Conservation (phyloP, 1,140 invertebrate genomes). For the Coboldia fuscipes region DNA sequence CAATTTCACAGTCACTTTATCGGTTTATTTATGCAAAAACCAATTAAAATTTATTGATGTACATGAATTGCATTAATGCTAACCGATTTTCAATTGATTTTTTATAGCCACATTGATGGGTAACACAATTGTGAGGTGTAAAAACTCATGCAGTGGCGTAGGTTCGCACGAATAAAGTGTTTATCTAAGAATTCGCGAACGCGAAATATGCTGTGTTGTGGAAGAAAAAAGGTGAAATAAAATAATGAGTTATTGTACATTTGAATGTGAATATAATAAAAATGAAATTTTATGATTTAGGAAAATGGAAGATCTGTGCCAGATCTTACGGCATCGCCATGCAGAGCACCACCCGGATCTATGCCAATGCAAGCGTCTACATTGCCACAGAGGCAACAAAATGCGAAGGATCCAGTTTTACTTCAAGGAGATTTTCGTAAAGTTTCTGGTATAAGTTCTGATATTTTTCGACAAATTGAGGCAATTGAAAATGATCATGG, state of each 20-base stretch:
- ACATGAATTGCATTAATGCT: no score
- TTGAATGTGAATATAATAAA: neutral
- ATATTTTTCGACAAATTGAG: conserved; percentile 91
- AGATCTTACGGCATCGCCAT: conserved; percentile 68
- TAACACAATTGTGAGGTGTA: neutral
- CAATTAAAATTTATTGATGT: no score
- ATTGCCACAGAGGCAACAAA: conserved; percentile 20
- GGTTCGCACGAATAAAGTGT: conserved; percentile 49
- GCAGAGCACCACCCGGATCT: conserved; percentile 49
- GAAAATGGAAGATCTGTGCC: conserved; percentile 71
- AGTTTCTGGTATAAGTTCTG: conserved; percentile 73
- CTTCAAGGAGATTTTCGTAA: conserved; percentile 85
- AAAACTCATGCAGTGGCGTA: conserved; percentile 46
- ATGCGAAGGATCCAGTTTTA: conserved; percentile 65
- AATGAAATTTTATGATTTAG: conserved; percentile 21
- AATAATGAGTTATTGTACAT: neutral
- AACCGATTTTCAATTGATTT: no score
- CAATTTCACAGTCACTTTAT: neutral
- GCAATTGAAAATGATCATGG: conserved; percentile 88
- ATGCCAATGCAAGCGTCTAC: conserved; percentile 24
- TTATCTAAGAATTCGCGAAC: conserved; percentile 43
- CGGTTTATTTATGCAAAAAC: no score
- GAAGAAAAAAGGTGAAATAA: conserved; percentile 53
- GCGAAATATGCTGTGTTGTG: conserved; percentile 68
- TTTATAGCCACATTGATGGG: neutral